These are phyloP conservation scores for Telmatherina bonti DNA, from an alignment of 2,797 vertebrate genomes.

Conservation along the genomic window DNA sequence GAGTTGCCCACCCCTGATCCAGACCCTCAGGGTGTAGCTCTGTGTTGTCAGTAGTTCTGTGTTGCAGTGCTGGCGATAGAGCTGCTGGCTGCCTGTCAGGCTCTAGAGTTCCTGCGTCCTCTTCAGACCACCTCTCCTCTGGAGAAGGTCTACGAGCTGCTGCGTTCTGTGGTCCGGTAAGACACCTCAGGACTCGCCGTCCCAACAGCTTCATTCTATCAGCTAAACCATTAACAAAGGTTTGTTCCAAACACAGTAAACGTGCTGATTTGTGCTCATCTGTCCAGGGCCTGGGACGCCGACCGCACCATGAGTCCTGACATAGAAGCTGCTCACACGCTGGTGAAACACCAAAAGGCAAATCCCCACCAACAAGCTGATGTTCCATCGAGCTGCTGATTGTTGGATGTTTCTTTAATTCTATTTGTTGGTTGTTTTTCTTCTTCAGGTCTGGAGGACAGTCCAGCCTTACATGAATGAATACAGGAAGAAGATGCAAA, in stretches of 20 bases:
- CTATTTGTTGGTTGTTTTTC: conserved; percentile 2
- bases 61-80: conserved; percentile 53
- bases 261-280: not conserved
- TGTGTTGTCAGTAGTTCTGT: not conserved
- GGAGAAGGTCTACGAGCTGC: conserved; percentile 51
- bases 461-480: conserved; percentile 84
- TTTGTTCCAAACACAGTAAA: no score
- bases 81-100: conserved; percentile 7
- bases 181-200: not conserved
- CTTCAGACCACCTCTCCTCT: conserved; percentile 55
- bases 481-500: conserved; percentile 62
- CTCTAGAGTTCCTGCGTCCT: conserved; percentile 54
- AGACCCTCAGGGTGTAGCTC: no score
- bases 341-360: conserved; percentile 84
- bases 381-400: not conserved
- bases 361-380: conserved; percentile 34
- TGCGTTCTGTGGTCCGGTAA: conserved; percentile 51
- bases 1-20: no score
- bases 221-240: no score
- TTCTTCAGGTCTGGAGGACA: conserved; percentile 83
- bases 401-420: not conserved
- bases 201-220: no score
- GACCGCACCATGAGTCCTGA: conserved; percentile 87
- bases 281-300: conserved; percentile 84
- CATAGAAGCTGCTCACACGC: conserved; percentile 82